A percentile compares a stretch with the other conserved stretches of the same genome.
Conservation (phyloP, 2,797 vertebrate genomes). For the Okamejei kenojei region DNA sequence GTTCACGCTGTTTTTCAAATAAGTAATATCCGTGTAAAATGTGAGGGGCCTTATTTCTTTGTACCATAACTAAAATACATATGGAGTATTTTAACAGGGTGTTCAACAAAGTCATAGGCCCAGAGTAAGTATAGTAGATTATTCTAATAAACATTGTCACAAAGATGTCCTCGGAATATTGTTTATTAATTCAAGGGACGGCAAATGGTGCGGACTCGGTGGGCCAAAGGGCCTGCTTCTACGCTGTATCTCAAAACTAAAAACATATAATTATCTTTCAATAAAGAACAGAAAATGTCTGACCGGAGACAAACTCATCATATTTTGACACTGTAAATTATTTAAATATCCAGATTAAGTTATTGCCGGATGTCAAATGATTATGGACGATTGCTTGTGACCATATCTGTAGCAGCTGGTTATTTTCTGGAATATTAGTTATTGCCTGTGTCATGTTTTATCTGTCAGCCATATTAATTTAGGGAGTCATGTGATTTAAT, state of each 20-base stretch:
- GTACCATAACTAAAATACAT: neutral
- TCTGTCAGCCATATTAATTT: neutral
- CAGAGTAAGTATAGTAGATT: neutral
- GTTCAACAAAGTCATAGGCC: neutral
- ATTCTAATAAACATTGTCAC: neutral
- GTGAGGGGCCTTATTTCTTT: neutral
- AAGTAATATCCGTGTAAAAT: no score
- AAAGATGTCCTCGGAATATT: neutral
- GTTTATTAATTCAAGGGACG: neutral
- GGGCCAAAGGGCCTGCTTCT: no score
- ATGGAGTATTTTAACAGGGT: neutral
- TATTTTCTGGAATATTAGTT: slow-evolving; percentile 10
- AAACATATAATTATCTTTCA: neutral
- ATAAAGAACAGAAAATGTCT: neutral
- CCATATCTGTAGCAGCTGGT: neutral
- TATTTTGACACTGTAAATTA: neutral
- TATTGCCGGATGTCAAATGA: neutral
- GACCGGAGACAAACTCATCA: neutral
- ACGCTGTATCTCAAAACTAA: no score
- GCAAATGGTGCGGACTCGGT: no score
- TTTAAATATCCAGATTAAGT: neutral
- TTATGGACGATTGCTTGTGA: neutral
- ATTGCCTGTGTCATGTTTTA: neutral
- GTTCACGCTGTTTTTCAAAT: no score
- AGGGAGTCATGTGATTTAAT: neutral